Evolutionary conservation across 2,113 vertebrate genomes (phyloP), one percentile per base, ranked within the genome.

Genomic region (Enhydra lutris): DNA sequence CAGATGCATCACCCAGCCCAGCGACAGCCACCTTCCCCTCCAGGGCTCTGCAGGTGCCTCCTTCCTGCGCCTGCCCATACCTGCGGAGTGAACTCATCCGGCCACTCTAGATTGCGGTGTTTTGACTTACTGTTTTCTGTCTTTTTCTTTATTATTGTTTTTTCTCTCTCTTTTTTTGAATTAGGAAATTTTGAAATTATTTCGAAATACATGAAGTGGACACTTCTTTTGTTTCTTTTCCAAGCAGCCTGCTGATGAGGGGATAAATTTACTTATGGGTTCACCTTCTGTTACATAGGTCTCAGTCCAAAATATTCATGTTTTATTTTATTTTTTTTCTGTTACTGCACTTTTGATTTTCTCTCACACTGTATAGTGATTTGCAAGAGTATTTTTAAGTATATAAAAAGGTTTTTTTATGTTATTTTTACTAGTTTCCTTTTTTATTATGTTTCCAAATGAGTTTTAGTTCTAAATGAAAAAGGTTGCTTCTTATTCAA

Each of bases 21-120:
- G 42, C 0, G 11, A 81, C 12, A 7, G 79, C 1, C 6, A 24
- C 20, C 20, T 6, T 24, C 45, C 26, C 2, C 0, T 20, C n/a
- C 31, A 4, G 23, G 1, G 21, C 29, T 36, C 11, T 13, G 13
- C 24, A 1, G 42, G 3, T 11, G 9, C 23, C 65, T 42, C 13
- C 11, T 34, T 14, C 23, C 8, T 26, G 0, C 3, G 1, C 36
- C 21, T 21, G 14, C n/a, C 6, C 4, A 31, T 13, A 20, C 1
- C 34, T 0, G 42, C 1, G 9, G 0, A 34, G 0, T 1, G 2
- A n/a, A 31, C 12, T n/a, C 71, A 20, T 24, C 5, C 11, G 1
- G 20, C 71, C 23, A 1, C 20, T 31, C 47, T 4, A 20, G 65
- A 47, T 4, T 36, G 39, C 23, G n/a, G 7, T 55, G n/a, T 59